Evolutionary conservation across 2,113 vertebrate genomes (phyloP), one percentile per base, ranked within the genome.

Genomic region (Capra hircus): DNA sequence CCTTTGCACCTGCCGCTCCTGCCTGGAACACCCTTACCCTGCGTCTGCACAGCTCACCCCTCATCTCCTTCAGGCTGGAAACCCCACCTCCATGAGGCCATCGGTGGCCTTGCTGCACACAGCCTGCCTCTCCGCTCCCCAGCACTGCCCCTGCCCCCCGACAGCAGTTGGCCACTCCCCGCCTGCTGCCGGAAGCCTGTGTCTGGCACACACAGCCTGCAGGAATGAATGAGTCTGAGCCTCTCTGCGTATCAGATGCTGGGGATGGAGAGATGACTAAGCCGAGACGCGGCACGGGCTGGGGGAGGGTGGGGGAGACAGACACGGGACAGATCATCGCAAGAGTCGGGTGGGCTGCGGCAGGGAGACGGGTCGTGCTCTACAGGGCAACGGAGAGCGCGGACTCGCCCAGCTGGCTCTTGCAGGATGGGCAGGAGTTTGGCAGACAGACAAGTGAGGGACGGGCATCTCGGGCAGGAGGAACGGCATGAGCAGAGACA

Each of bases 341-440:
- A 95, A 80, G 95, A 90, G 97, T 78, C 90, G 92, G 98, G 7
- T 16, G 0, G 5, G 53, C 55, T 10, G n/a, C 5, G 11, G 45
- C 50, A 7, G 88, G 40, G 74, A 60, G 62, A 43, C 0, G 2
- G 0, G 48, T 30, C 45, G 7, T 0, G 78, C 3, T 0, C 48
- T 27, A 23, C 0, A 25, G 50, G 55, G 64, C 85, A 33, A 7
- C 52, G 0, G 7, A 7, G 30, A 13, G 86, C 1, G 0, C 6
- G 45, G 90, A 84, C 40, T 0, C 2, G 11, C 62, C 27, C 21
- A 6, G n/a, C 43, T 1, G 95, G 97, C 94, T 59, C 81, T 59
- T 55, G 92, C 40, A 5, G 97, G 94, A 57, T 59, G 94, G 94
- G 94, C 43, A 95, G 92, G 96, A 96, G 87, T 84, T 80, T 2